Conservation (phyloP, 1,140 invertebrate species). For the Lordiphosa clarofinis region DNA sequence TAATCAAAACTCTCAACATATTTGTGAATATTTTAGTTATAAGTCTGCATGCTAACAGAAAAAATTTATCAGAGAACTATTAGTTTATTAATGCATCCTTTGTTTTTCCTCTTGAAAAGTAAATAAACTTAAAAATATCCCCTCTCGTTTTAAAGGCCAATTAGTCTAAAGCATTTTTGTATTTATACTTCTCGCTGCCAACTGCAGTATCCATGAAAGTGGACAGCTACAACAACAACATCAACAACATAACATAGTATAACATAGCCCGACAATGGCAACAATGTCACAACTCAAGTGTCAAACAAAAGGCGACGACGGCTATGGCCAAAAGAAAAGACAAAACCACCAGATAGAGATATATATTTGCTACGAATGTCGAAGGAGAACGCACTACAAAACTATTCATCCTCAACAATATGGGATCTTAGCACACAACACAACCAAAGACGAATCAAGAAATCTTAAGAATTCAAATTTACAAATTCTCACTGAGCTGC, state of each 20-base stretch:
- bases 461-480: no score
- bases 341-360: constrained; percentile 3
- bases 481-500: no score
- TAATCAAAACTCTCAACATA: not conserved
- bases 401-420: not conserved
- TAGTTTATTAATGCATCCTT: constrained; percentile 14
- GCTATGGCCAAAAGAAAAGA: constrained; percentile 30
- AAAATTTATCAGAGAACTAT: not conserved
- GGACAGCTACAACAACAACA: constrained; percentile 23
- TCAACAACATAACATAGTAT: constrained; percentile 22
- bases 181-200: constrained; percentile 42
- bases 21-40: not conserved
- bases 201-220: constrained; percentile 52
- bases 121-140: constrained; percentile 27
- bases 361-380: not conserved
- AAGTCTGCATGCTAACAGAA: no score
- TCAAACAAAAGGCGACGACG: constrained; percentile 59
- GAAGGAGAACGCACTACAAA: no score
- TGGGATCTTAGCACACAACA: no score
- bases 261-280: constrained; percentile 46
- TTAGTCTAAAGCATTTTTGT: constrained; percentile 42
- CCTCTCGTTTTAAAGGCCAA: constrained; percentile 31
- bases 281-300: constrained; percentile 65
- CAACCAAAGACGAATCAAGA: no score
- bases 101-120: constrained; percentile 4